phyloP scores from a whole-genome alignment of 2,113 vertebrate genomes.

The Girardinichthys multiradiatus region DNA sequence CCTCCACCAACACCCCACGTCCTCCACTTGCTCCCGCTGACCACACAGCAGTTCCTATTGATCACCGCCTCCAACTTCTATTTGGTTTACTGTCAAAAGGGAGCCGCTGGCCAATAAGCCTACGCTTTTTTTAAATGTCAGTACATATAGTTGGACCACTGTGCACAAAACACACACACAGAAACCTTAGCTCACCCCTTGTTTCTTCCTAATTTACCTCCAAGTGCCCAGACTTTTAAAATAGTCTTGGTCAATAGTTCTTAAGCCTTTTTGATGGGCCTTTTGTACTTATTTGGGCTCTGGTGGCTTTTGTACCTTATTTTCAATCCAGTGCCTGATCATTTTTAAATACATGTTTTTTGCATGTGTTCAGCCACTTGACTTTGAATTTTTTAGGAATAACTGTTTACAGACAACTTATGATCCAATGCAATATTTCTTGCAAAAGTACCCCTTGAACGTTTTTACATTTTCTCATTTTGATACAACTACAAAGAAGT shows the following conservation, averaged over 20 bases:
- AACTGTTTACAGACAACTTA: too few relatives aligned
- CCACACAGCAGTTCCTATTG: constrained; percentile 64
- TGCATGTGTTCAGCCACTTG: background rate
- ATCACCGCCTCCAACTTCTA: constrained; percentile 58
- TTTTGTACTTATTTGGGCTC: background rate
- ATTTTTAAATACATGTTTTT: background rate
- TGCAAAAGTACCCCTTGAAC: background rate
- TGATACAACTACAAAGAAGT: too few relatives aligned
- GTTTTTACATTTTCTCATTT: background rate
- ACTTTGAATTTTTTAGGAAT: too few relatives aligned
- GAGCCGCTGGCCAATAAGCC: constrained; percentile 45
- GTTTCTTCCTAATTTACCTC: background rate
- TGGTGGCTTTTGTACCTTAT: background rate
- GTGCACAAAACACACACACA: background rate
- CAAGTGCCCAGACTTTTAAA: background rate
- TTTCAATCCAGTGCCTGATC: background rate
- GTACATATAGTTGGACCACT: constrained; percentile 44
- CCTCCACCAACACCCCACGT: background rate
- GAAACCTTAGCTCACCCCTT: background rate
- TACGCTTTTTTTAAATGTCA: constrained; percentile 64
- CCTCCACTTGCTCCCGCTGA: constrained; percentile 35
- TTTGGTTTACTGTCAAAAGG: constrained; percentile 55
- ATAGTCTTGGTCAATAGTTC: background rate
- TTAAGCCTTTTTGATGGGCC: background rate
- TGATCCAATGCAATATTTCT: background rate